Evolutionary conservation across 2,113 vertebrate genomes (phyloP), one percentile per base, ranked within the genome.

Genomic region (Brachyistius frenatus): DNA sequence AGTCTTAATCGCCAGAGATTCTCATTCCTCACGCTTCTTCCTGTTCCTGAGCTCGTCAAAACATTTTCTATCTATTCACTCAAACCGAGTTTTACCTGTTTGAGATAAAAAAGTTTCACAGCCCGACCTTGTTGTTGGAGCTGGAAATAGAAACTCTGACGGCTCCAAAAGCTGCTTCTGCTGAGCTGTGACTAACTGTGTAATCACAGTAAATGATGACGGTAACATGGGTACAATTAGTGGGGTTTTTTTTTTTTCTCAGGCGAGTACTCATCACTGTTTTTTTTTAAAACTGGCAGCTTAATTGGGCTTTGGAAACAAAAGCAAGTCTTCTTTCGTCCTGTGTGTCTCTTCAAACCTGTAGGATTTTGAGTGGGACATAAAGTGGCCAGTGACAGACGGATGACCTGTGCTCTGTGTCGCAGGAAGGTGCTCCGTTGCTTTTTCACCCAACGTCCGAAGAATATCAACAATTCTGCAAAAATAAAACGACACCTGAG

Each of bases 221-320:
- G 9, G 7, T 11, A 8, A 62, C 23, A 35, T 66, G 57, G 15
- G 30, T 82, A 10, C n/a, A 66, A 61, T 75, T 65, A 46, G 5
- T 15, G 49, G n/a, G n/a, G n/a, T 46, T 52, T 79, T 79, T 55
- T 54, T 49, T 54, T 55, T 54, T 49, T 54, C 14, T 37, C 4
- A 14, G 54, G 46, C 10, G 13, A 66, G n/a, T 5, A 32, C 1
- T 30, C 47, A 23, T 10, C 2, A 7, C 3, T 9, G 16, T 14
- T 50, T 23, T 23, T 23, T 23, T 23, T 50, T 50, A 11, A 31
- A 60, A 66, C 53, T 6, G 14, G 32, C 37, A 56, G 2, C 4
- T 39, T 61, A 73, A 47, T 37, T 16, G 6, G 11, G n/a, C 2
- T 0, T 15, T 54, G 11, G 14, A 7, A 39, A 53, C 61, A 50